Evolutionary conservation across 2,888 invertebrate species (phyloP), one percentile per base, ranked within the genome.

Genomic region (Silvanus unidentatus): DNA sequence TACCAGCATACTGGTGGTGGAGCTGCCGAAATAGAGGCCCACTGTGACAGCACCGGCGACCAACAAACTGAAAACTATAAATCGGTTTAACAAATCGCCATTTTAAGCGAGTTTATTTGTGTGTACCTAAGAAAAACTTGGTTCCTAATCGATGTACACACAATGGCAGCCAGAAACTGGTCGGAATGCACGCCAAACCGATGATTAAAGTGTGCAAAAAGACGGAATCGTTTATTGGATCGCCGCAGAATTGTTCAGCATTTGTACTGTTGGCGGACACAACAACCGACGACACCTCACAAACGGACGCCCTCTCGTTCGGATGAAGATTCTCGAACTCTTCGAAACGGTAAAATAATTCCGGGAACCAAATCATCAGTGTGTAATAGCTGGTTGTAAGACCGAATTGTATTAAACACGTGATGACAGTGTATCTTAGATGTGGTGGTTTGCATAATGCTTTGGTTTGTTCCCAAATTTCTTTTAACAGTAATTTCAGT

Each of bases 281-380:
- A 10, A 81, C 80, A 41, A 83, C 79, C 6, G 83, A 76, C 10
- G 86, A 86, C 1, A 88, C 86, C 59, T 86, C 84, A 66, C 88
- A 88, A 5, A 89, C 85, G 0, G 86, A 84, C 0, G 86, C 86
- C 0, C 77, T 75, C 40, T 79, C 75, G 50, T 80, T 81, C 1
- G 86, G 86, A 75, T 84, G 75, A 1, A 72, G 66, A 16, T 70
- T 65, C 63, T 87, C 87, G 66, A 81, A 88, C 58, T 83, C 82
- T 62, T 88, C 86, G 69, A 88, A 88, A 42, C 91, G 83, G 70
- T 82, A 82, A 73, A 92, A 92, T 59, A 92, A 72, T 69, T 91
- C 91, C 10, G 91, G 91, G 73, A 92, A 91, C 92, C 92, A 93
- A 68, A 92, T 81, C 87, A 90, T 91, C 35, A 92, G 73, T 5